A percentile compares a stretch with the other conserved stretches of the same genome.
phyloP scores from a whole-genome alignment of 2,797 vertebrate species.

The Percopsis omiscomaycus region DNA sequence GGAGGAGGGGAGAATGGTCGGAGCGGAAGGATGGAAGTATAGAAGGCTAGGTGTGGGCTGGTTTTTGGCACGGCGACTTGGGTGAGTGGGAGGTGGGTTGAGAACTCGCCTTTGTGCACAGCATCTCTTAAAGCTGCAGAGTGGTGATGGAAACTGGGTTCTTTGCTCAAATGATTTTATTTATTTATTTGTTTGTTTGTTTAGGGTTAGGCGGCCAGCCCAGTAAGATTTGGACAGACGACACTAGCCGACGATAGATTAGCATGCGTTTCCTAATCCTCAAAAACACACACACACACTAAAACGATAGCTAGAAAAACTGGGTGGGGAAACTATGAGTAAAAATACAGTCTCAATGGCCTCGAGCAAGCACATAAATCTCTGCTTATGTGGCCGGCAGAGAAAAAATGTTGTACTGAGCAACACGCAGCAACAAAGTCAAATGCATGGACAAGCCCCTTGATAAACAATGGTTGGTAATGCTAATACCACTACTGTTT shows the following conservation, averaged over 20 bases:
- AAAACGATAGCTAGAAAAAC: too few species aligned
- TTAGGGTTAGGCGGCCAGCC: conserved; percentile 8
- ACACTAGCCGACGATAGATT: too few species aligned
- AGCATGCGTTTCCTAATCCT: too few species aligned
- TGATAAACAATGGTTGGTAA: not conserved
- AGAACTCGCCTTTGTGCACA: conserved; percentile 53
- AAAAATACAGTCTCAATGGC: too few species aligned
- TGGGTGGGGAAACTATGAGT: too few species aligned
- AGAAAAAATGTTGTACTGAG: too few species aligned
- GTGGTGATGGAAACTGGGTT: conserved; percentile 53
- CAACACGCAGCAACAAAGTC: too few species aligned
- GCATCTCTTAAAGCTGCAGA: conserved; percentile 40
- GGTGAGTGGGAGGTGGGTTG: conserved; percentile 67
- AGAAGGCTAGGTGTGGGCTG: conserved; percentile 61
- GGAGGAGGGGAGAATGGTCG: conserved; percentile 44
- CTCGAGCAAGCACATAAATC: too few species aligned
- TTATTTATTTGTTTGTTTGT: conserved; percentile 28
- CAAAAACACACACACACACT: too few species aligned
- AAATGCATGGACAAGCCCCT: too few species aligned
- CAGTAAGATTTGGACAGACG: too few species aligned
- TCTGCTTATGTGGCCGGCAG: too few species aligned
- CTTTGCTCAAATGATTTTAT: conserved; percentile 34
- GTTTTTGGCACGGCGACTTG: conserved; percentile 67
- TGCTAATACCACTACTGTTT: not conserved
- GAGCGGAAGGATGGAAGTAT: conserved; percentile 56